Evolutionary conservation across 2,113 vertebrate genomes (phyloP).

Genomic region (Pipra filicauda): DNA sequence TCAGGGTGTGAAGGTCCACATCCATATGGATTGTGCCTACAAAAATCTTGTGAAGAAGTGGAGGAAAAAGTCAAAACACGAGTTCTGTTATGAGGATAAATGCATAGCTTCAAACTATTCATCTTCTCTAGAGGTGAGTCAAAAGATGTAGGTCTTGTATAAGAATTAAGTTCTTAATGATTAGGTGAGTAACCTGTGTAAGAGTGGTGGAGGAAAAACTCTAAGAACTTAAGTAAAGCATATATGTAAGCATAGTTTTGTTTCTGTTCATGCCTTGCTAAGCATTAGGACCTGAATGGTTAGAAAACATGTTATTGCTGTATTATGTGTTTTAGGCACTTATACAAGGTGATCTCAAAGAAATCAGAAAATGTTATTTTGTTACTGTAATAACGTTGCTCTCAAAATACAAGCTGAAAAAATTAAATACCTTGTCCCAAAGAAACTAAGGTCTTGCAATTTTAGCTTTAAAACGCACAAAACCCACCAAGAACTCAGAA

Average conservation of each 20-base stretch:
- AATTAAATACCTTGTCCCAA: background rate
- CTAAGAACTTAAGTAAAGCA: background rate
- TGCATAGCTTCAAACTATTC: background rate
- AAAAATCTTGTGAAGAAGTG: background rate
- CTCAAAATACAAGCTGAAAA: background rate
- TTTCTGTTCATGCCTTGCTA: background rate
- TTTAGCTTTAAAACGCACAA: background rate
- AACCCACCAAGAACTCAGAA: background rate
- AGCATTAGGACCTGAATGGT: background rate
- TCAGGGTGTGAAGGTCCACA: background rate
- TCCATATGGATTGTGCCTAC: fast-evolving
- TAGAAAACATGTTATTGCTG: background rate
- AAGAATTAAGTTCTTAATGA: background rate
- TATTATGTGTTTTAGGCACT: background rate
- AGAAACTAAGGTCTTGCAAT: background rate
- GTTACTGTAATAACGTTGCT: background rate
- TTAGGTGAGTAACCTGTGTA: background rate
- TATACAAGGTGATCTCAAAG: background rate
- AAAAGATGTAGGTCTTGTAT: background rate
- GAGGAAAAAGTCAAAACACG: background rate
- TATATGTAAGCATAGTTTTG: background rate
- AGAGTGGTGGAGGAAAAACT: background rate
- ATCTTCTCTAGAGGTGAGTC: background rate
- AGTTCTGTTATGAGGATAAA: background rate
- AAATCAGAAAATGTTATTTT: background rate